Base-by-base conservation (phyloP, 2,888 invertebrate genomes). In the Mongoloraphidia duomilia region DNA sequence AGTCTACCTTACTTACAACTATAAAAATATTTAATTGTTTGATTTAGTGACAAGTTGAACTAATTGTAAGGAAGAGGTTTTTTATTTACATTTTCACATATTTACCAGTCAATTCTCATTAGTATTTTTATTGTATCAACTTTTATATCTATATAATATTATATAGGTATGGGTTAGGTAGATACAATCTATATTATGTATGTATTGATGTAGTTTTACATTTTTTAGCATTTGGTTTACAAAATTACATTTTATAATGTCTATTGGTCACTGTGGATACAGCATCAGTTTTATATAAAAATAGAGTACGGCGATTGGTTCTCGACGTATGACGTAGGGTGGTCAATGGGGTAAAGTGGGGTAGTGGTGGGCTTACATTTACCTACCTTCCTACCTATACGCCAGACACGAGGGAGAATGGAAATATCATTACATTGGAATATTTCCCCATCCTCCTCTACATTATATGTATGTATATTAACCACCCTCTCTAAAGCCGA, bases 401-500 rank as follows among this genome's bases (percentile, higher is more conserved):
- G 26, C 26, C 26, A 26, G 26, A 26, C 26, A 26, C 26, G 26
- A 26, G 26, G 26, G 26, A 26, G 68, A 65, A 65, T 66, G 66
- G 66, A 67, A 67, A 67, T 67, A 67, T 67, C 66, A 67, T 67
- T 67, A 67, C 65, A 64, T 63, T 62, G 62, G 64, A 59, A 52
- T 12, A 12, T 34, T 12, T 42, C 33, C 33, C 26, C 26, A 33
- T 14, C 40, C 40, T 14, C 40, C 12, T 14, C 40, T 14, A 14
- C 40, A 39, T 39, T 14, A 14, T 12, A 39, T 14, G 14, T 14
- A 39, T 14, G 12, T 12, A 14, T 39, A 39, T 14, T 14, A 39
- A 39, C 49, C 63, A 63, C 62, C 63, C 63, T 64, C 62, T 62
- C 62, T 60, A 63, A 63, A 64, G 61, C 64, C 62, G 55, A 57